Base-by-base conservation (phyloP, 2,888 invertebrate genomes). In the Phlogophora meticulosa region DNA sequence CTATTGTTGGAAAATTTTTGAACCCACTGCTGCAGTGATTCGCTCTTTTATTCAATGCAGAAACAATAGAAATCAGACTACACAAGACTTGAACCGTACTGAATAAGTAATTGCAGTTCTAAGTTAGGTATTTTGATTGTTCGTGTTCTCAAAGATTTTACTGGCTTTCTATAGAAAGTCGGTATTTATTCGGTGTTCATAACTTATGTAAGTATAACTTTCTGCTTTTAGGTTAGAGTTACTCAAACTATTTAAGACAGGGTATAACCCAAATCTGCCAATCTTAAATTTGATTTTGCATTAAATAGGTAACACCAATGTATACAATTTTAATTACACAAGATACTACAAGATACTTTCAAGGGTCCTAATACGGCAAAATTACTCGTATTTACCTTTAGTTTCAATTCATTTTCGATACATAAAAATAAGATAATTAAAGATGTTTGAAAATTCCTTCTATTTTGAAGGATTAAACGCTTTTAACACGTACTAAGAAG, bases 41-140 rank as follows among this genome's bases (percentile, higher is more conserved):
- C 48, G 4, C 51, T 71, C 51, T 59, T 76, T 76, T 76, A 76
- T 76, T 76, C 55, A 59, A 66, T 60, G 48, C 43, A 48, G 61
- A 59, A 60, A 76, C 65, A 71, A 75, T 69, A 56, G 59, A 32
- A 48, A 52, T 73, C 42, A 10, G 56, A 72, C 17, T 56, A 20
- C 4, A 57, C 22, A 24, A 65, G 42, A 42, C 46, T 57, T 24
- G 32, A 42, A 58, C 4, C 10, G 22, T 34, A 7, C n/a, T 65
- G 61, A 76, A 71, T 71, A 65, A 64, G 49, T 60, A 20, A 53
- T 67, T 48, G 28, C n/a, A 56, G 49, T 40, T 46, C 55, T 52
- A 42, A 15, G 32, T 48, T 43, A 46, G 15, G 22, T 36, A 43
- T 52, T 49, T 48, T 28, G 20, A 65, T 52, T 46, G 36, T 38